A percentile compares a stretch with the other conserved stretches of the same genome.
Evolutionary conservation across 2,113 vertebrate genomes (phyloP).

Genomic region (Columba livia): DNA sequence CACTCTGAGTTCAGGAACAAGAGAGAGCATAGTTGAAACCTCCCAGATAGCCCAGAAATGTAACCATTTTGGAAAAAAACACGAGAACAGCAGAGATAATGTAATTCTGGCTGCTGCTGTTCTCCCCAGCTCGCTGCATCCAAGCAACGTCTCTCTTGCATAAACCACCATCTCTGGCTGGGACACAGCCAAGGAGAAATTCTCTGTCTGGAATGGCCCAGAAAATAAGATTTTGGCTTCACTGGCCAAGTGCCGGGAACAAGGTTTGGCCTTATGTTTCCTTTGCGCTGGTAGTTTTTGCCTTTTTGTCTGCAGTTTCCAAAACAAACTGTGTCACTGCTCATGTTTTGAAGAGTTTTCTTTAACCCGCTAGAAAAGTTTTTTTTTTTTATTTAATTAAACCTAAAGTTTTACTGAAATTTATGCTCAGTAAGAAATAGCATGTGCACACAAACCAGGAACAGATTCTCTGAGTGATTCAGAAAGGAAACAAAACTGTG

Average conservation of each 20-base stretch:
- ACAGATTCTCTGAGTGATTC: not conserved
- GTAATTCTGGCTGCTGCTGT: not conserved
- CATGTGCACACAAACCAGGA: fast-evolving
- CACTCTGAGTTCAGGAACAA: not conserved
- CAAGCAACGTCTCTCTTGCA: not conserved
- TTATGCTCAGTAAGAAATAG: not conserved
- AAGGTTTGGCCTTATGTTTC: not conserved
- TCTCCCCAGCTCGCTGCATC: not conserved
- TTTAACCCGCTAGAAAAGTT: not conserved
- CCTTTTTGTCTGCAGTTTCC: not conserved
- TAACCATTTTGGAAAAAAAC: not conserved
- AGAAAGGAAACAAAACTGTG: not conserved
- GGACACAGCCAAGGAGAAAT: not conserved
- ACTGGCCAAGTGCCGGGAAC: not conserved
- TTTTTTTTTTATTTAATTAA: not conserved
- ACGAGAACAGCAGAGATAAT: not conserved
- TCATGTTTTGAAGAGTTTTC: not conserved
- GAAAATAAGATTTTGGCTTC: not conserved
- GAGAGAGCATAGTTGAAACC: not conserved
- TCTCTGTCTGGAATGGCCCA: not conserved
- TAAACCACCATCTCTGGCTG: not conserved
- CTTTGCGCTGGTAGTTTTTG: not conserved
- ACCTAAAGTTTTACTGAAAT: not conserved
- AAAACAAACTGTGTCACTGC: not conserved
- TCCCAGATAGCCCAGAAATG: not conserved